Evolutionary conservation across 2,113 vertebrate genomes (phyloP).

Genomic region (Melanerpes formicivorus): DNA sequence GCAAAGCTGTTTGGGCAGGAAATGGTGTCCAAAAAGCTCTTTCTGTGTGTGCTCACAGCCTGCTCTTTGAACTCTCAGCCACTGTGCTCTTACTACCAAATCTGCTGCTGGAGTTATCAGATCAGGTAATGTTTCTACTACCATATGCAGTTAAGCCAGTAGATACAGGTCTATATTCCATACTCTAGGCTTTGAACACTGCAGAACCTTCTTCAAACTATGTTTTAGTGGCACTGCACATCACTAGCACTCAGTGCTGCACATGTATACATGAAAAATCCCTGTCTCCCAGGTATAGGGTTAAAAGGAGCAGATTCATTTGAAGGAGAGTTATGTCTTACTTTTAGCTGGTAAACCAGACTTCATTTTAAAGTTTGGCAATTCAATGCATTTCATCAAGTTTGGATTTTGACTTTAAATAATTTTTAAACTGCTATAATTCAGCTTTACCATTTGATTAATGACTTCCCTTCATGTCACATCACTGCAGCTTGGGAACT

Average conservation of each 20-base stretch:
- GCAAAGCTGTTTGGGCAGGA: background rate
- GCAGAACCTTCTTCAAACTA: background rate
- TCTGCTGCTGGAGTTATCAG: rapidly evolving
- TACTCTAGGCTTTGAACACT: background rate
- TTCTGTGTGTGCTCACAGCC: background rate
- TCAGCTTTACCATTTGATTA: background rate
- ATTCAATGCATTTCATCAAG: background rate
- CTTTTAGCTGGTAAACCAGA: background rate
- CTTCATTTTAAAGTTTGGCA: background rate
- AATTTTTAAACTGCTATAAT: background rate
- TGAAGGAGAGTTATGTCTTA: background rate
- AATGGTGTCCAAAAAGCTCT: background rate
- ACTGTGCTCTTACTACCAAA: background rate
- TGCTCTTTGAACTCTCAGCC: background rate
- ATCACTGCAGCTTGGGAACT: background rate
- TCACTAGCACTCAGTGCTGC: background rate
- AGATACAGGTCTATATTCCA: background rate
- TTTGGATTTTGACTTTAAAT: background rate
- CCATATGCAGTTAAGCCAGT: background rate
- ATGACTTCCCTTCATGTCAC: background rate
- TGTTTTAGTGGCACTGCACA: background rate
- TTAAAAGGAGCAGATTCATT: background rate
- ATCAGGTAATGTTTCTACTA: background rate
- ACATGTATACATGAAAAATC: rapidly evolving
- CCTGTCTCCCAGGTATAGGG: background rate